Evolutionary conservation across 1,140 invertebrate genomes (phyloP).

Genomic region (Parasteatoda tepidariorum): DNA sequence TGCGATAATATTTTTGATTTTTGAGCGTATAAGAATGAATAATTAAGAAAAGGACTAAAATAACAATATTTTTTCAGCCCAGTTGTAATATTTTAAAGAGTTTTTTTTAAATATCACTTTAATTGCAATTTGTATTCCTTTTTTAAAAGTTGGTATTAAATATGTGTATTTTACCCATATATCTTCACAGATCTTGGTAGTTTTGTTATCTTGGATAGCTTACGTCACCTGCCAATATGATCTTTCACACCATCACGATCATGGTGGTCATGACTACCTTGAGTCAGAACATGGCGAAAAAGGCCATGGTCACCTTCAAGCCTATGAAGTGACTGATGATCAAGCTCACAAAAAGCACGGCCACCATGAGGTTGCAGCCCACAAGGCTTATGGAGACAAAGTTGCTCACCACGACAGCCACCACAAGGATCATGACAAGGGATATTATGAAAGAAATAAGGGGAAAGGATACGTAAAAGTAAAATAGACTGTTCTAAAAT

Average conservation of each 20-base stretch:
- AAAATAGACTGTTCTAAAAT: too few relatives aligned
- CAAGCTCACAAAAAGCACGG: slow-evolving; percentile 19
- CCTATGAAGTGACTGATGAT: background rate
- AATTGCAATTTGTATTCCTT: too few relatives aligned
- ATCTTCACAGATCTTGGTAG: background rate
- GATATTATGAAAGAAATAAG: slow-evolving; percentile 38
- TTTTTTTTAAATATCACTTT: too few relatives aligned
- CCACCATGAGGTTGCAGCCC: background rate
- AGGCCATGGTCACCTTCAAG: slow-evolving; percentile 17
- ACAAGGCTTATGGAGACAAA: background rate
- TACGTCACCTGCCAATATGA: background rate
- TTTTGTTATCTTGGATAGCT: background rate
- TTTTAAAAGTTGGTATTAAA: too few relatives aligned
- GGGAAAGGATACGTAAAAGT: slow-evolving; percentile 42
- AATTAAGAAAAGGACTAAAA: too few relatives aligned
- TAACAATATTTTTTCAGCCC: too few relatives aligned
- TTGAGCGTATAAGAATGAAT: too few relatives aligned
- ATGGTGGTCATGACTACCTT: slow-evolving; percentile 40
- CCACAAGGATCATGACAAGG: slow-evolving; percentile 22
- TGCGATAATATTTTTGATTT: too few relatives aligned
- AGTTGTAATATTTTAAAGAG: too few relatives aligned
- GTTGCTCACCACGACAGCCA: slow-evolving; percentile 11
- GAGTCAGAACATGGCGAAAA: background rate
- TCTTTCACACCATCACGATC: background rate
- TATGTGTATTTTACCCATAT: too few relatives aligned